A percentile compares a stretch with the other conserved stretches of the same genome.
These are phyloP conservation scores for Pterocles gutturalis DNA, from an alignment of 2,113 vertebrate genomes.

Conservation along the genomic window DNA sequence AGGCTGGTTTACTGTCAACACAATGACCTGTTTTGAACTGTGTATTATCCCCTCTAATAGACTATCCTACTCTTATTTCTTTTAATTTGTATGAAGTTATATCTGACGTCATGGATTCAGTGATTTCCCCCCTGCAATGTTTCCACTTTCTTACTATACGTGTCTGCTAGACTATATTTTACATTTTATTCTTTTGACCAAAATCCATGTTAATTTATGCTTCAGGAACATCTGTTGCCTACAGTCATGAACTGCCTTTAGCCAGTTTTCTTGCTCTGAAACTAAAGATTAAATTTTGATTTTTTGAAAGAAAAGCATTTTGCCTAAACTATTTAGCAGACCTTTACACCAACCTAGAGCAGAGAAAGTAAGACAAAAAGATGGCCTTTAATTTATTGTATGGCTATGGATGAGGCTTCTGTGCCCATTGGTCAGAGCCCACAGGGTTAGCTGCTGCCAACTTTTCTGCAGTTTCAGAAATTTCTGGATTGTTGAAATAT, in stretches of 20 bases:
- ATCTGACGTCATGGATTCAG: not conserved
- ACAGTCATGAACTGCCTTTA: not conserved
- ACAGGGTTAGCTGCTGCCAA: not conserved
- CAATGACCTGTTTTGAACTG: not conserved
- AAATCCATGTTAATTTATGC: not conserved
- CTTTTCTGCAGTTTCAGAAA: not conserved
- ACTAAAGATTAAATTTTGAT: not conserved
- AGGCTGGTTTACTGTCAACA: not conserved
- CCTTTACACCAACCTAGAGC: not conserved
- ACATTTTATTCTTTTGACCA: not conserved
- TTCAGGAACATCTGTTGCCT: not conserved
- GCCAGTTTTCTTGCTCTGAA: not conserved
- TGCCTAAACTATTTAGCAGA: not conserved
- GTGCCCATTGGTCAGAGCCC: not conserved
- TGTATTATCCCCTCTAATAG: not conserved
- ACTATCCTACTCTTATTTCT: not conserved
- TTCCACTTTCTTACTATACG: not conserved
- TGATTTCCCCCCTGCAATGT: not conserved
- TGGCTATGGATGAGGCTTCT: not conserved
- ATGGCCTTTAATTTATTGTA: not conserved
- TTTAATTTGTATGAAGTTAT: not conserved
- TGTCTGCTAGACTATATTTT: not conserved
- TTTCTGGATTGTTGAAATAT: not conserved
- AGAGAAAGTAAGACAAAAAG: not conserved
- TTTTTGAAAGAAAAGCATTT: not conserved